Percentiles rank a stretch among this genome's conserved stretches.
Evolutionary conservation across 2,888 invertebrate species (phyloP).

Genomic region (Oscheius onirici): DNA sequence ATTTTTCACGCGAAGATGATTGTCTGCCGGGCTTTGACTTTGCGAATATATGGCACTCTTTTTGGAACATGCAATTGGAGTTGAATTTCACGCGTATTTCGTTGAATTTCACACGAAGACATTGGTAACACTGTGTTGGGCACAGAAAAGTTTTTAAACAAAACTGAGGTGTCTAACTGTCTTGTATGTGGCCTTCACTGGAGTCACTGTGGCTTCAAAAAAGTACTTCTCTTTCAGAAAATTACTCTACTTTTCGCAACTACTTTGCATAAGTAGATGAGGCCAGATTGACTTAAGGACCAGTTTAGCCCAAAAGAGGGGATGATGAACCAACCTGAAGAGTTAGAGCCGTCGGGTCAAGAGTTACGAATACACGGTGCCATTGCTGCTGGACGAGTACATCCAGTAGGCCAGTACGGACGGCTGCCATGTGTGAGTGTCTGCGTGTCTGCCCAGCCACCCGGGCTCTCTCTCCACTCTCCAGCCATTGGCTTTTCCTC

Average conservation of each 20-base stretch:
- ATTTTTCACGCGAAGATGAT: neutral
- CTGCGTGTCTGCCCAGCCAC: conserved; percentile 25
- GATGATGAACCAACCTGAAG: conserved; percentile 45
- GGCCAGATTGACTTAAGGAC: neutral
- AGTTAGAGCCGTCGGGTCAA: conserved; percentile 69
- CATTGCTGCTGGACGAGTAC: conserved; percentile 69
- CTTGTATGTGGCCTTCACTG: no score
- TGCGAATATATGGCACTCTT: no score
- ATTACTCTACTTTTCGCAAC: neutral
- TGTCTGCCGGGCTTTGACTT: no score
- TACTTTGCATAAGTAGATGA: neutral
- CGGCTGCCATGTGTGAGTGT: conserved; percentile 55
- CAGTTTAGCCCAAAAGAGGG: neutral
- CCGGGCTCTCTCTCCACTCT: conserved; percentile 1
- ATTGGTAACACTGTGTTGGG: no score
- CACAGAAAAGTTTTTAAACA: no score
- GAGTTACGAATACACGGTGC: conserved; percentile 65
- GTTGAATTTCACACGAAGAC: no score
- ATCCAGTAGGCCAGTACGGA: conserved; percentile 69
- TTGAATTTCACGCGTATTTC: no score
- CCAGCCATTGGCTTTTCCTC: conserved; percentile 25
- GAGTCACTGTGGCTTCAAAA: no score
- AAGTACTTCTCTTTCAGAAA: no score
- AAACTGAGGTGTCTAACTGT: no score
- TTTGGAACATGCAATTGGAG: no score